Evolutionary conservation across 2,888 invertebrate genomes (phyloP).

Genomic region (Coremacera marginata): DNA sequence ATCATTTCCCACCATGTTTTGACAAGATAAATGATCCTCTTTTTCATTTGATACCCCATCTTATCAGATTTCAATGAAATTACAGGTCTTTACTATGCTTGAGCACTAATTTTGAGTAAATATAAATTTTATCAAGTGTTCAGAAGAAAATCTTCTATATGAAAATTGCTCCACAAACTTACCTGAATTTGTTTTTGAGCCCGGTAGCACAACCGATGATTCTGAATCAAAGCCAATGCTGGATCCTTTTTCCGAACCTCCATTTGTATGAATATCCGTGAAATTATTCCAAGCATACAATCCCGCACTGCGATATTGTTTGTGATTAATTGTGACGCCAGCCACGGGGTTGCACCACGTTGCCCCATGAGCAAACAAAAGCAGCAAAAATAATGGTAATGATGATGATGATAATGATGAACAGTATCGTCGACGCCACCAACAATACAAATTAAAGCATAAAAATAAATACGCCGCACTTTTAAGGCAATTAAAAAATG

Average conservation of each 20-base stretch:
- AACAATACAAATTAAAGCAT: neutral
- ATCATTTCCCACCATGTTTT: too few species aligned
- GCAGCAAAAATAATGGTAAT: neutral
- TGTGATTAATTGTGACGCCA: slow-evolving; percentile 49
- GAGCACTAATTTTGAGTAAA: too few species aligned
- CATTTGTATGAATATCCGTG: slow-evolving; percentile 51
- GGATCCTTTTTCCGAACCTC: slow-evolving; percentile 31
- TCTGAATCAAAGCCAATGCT: slow-evolving; percentile 51
- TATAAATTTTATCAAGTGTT: too few species aligned
- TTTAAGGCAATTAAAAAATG: slow-evolving; percentile 20
- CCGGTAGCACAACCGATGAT: slow-evolving; percentile 56
- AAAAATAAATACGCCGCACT: slow-evolving; percentile 4
- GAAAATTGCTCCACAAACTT: too few species aligned
- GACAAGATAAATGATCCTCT: too few species aligned
- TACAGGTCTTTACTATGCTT: too few species aligned
- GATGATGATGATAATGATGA: neutral
- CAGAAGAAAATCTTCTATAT: too few species aligned
- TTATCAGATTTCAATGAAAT: too few species aligned
- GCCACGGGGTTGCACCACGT: slow-evolving; percentile 35
- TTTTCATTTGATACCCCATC: too few species aligned
- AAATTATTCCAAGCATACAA: slow-evolving; percentile 60
- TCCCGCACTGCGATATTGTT: slow-evolving; percentile 57
- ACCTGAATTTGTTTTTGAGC: slow-evolving; percentile 57
- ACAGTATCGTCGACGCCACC: neutral
- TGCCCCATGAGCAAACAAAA: slow-evolving; percentile 12